Percentiles rank a stretch among this genome's conserved stretches.
Evolutionary conservation across 1,140 invertebrate genomes (phyloP).

Genomic region (Aleiodes sp.): DNA sequence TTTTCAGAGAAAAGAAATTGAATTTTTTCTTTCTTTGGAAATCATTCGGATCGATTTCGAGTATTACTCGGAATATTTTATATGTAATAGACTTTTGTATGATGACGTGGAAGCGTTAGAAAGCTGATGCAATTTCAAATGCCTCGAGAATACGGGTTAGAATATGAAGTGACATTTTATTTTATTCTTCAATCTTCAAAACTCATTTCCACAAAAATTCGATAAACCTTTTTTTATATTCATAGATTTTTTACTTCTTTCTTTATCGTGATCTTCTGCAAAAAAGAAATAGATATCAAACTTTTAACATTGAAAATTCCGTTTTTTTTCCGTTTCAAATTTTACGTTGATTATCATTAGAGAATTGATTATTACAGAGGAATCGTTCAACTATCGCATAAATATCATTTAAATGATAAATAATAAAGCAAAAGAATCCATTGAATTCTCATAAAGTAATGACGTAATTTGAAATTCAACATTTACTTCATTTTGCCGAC

Average conservation of each 20-base stretch:
- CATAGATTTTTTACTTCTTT: too few relatives aligned
- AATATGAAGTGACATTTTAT: background rate
- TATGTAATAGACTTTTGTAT: background rate
- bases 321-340: too few relatives aligned
- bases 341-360: too few relatives aligned
- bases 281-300: too few relatives aligned
- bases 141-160: background rate
- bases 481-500: background rate
- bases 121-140: conserved; percentile 3
- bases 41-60: background rate
- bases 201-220: background rate
- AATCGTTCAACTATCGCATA: too few relatives aligned
- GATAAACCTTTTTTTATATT: background rate
- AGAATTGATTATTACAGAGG: too few relatives aligned
- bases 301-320: too few relatives aligned
- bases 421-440: background rate
- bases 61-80: background rate
- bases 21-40: background rate
- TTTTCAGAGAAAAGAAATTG: background rate
- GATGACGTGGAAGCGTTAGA: conserved; percentile 3
- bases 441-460: background rate
- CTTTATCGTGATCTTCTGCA: too few relatives aligned
- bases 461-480: background rate
- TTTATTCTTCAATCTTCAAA: background rate
- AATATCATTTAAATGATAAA: too few relatives aligned